phyloP scores from a whole-genome alignment of 53 echinoderm and acorn worm species.

The Antedon mediterranea region DNA sequence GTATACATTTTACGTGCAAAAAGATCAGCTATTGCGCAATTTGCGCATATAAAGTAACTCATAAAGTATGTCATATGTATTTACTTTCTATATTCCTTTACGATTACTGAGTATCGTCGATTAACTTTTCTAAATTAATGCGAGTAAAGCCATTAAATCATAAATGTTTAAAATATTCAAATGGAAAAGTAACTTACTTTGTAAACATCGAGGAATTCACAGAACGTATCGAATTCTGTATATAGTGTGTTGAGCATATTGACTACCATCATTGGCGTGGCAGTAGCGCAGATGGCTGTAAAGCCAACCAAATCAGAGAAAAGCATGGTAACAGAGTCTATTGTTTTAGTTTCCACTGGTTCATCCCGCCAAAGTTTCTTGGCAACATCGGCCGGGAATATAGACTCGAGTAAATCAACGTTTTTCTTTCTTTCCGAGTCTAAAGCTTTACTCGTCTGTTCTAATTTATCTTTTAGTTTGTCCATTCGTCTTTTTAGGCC shows the following conservation, averaged over 20 bases:
- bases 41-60: too few species aligned
- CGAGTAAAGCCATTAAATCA: too few species aligned
- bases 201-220: conserved; percentile 74
- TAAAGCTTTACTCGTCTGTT: conserved; percentile 56
- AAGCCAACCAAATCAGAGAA: conserved; percentile 92
- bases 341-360: conserved; percentile 43
- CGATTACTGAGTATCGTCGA: too few species aligned
- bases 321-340: conserved; percentile 65
- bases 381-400: conserved; percentile 81
- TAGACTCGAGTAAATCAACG: conserved; percentile 70
- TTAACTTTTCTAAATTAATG: too few species aligned
- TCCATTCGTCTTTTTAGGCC: conserved; percentile 85
- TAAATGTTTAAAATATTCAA: too few species aligned
- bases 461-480: conserved; percentile 71
- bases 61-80: too few species aligned
- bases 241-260: conserved; percentile 81
- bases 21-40: too few species aligned
- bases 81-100: too few species aligned
- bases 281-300: conserved; percentile 83
- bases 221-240: conserved; percentile 80
- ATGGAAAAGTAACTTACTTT: conserved; percentile 42
- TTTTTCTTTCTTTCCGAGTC: conserved; percentile 68
- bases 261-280: conserved; percentile 86
- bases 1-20: too few species aligned
- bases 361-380: conserved; percentile 79